A percentile compares a stretch with the other conserved stretches of the same genome.
phyloP scores from a whole-genome alignment of 2,113 vertebrate species.

The Callithrix jacchus region DNA sequence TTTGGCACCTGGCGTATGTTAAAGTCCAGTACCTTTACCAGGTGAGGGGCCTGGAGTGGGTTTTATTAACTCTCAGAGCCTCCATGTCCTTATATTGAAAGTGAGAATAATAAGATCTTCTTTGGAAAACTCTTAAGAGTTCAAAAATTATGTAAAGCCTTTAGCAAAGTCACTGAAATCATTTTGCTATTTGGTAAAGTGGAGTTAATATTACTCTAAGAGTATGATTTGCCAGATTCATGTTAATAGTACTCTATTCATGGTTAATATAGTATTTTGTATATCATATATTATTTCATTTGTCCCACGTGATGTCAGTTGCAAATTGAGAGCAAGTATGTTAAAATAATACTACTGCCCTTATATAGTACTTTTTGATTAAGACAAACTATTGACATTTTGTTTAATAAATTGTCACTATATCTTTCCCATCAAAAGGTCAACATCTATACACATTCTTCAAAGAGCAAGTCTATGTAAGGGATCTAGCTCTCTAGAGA shows the following conservation, averaged over 20 bases:
- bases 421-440: conserved; percentile 44
- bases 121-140: background rate
- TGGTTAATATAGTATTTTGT: background rate
- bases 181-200: background rate
- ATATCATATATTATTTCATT: background rate
- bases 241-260: background rate
- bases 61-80: background rate
- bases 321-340: background rate
- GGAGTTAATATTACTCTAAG: background rate
- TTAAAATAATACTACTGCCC: background rate
- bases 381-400: conserved; percentile 14
- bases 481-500: background rate
- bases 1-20: background rate
- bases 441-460: background rate
- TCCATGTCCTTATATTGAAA: background rate
- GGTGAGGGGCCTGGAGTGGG: background rate
- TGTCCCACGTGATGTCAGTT: background rate
- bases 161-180: background rate
- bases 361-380: conserved; percentile 25
- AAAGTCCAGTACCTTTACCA: background rate
- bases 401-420: conserved; percentile 49
- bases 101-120: background rate
- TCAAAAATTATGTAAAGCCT: background rate
- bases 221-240: background rate
- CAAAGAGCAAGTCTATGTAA: conserved; percentile 5